These are phyloP conservation scores for Heliothis subflexa DNA, from an alignment of 1,140 invertebrate genomes.

Conservation along the genomic window DNA sequence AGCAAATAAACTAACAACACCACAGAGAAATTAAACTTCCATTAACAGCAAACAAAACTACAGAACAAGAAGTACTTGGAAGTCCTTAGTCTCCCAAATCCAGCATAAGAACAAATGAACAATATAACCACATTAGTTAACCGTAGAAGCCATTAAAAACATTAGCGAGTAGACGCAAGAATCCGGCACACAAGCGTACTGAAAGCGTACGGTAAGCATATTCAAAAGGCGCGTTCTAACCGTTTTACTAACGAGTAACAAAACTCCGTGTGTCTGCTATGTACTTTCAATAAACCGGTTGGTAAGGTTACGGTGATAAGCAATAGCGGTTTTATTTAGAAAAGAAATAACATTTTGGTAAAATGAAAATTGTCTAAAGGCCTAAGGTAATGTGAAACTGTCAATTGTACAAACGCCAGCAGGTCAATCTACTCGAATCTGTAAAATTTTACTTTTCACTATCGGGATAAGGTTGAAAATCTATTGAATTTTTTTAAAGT, in stretches of 20 bases:
- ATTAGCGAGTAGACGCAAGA: constrained; percentile 24
- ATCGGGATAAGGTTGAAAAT: too few species aligned
- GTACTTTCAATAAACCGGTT: constrained; percentile 29
- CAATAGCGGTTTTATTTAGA: neutral
- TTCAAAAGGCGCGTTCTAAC: constrained; percentile 31
- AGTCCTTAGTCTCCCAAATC: neutral
- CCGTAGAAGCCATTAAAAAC: constrained; percentile 28
- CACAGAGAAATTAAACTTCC: neutral
- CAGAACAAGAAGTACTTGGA: neutral
- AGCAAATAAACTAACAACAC: too few species aligned
- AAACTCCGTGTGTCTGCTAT: constrained; percentile 17
- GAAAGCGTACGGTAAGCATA: constrained; percentile 24
- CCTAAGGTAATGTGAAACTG: too few species aligned
- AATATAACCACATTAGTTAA: constrained; percentile 30
- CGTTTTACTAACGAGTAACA: constrained; percentile 36
- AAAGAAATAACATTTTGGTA: too few species aligned
- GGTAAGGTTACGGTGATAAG: neutral
- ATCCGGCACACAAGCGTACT: neutral
- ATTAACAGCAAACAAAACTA: neutral
- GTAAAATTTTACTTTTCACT: too few species aligned
- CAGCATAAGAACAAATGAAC: constrained; percentile 15
- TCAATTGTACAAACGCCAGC: too few species aligned
- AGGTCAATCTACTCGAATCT: too few species aligned
- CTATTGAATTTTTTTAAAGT: too few species aligned
- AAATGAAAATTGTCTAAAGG: too few species aligned